These are phyloP conservation scores for Pseudococcus viburni DNA, from an alignment of 2,888 invertebrate genomes.

Conservation along the genomic window DNA sequence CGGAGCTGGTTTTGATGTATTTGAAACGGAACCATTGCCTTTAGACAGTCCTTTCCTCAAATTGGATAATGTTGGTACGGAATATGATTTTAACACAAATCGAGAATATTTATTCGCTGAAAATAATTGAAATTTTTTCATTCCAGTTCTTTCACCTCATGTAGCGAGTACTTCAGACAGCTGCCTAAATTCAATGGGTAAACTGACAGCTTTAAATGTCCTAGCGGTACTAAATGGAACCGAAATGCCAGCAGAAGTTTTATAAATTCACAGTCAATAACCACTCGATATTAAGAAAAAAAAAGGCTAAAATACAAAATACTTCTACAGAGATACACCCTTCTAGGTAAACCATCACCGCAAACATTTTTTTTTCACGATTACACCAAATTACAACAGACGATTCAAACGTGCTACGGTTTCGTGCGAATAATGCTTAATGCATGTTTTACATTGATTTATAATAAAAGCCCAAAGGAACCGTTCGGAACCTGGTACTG, in stretches of 20 bases:
- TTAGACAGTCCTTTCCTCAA: not conserved
- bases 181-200: not conserved
- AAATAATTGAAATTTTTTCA: no score
- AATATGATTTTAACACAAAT: no score
- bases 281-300: not conserved
- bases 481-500: conserved; percentile 61
- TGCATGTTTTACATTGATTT: conserved; percentile 58
- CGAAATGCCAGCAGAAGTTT: conserved; percentile 14
- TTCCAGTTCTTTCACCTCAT: conserved; percentile 10
- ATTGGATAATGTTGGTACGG: conserved; percentile 20
- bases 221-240: not conserved
- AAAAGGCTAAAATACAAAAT: not conserved
- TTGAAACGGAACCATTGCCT: not conserved
- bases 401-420: conserved; percentile 25
- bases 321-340: not conserved
- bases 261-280: not conserved
- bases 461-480: conserved; percentile 55
- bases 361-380: not conserved
- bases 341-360: not conserved
- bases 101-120: no score
- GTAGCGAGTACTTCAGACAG: not conserved
- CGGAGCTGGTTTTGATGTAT: conserved; percentile 91
- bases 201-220: not conserved
- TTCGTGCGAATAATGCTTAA: conserved; percentile 54
- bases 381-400: not conserved